phyloP scores from a whole-genome alignment of 92 coral and sea anemone genomes.

The Epizoanthus stellaris region DNA sequence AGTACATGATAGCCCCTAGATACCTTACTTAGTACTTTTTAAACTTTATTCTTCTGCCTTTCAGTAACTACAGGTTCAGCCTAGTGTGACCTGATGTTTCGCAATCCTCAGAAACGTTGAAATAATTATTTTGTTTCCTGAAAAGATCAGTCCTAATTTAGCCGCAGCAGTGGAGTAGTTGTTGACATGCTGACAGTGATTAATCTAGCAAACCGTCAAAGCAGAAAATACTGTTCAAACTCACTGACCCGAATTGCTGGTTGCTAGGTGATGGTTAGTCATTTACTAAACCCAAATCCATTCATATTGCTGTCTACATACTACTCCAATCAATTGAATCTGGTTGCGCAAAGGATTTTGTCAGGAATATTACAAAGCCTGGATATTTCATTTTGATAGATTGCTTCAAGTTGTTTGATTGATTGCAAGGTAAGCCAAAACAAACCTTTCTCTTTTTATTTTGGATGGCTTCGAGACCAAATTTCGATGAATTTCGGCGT shows the following conservation, averaged over 20 bases:
- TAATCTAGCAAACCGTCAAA: neutral
- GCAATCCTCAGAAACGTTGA: too few species aligned
- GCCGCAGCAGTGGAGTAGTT: neutral
- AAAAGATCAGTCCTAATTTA: too few species aligned
- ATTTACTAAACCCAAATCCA: neutral
- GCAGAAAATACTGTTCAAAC: neutral
- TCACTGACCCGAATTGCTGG: neutral
- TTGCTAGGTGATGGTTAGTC: conserved; percentile 4
- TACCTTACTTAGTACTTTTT: too few species aligned
- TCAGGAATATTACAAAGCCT: neutral
- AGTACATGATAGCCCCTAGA: too few species aligned
- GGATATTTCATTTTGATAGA: neutral
- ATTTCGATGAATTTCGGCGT: too few species aligned
- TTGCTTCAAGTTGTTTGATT: neutral
- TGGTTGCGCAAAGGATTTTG: neutral
- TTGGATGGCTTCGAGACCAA: neutral
- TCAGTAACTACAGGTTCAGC: too few species aligned
- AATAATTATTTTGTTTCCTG: too few species aligned
- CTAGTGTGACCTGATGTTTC: too few species aligned
- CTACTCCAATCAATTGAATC: too few species aligned
- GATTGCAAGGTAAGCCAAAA: neutral
- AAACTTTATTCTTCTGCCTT: too few species aligned
- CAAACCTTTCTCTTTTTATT: neutral
- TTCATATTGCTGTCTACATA: neutral
- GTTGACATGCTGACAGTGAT: neutral